These are phyloP conservation scores for Montipora capitata DNA, from an alignment of 92 coral and sea anemone genomes.

Conservation along the genomic window DNA sequence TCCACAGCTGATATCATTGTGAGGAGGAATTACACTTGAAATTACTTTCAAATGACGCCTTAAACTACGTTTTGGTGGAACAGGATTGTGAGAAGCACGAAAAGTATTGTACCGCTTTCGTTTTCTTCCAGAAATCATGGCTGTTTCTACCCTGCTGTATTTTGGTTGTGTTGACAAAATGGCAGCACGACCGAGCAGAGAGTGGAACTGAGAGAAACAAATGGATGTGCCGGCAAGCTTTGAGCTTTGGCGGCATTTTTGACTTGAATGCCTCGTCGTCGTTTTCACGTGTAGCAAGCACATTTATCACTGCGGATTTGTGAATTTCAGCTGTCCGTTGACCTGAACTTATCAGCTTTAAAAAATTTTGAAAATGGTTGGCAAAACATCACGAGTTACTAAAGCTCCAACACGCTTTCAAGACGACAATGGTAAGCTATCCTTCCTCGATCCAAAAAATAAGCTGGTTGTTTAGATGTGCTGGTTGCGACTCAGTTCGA, in stretches of 20 bases:
- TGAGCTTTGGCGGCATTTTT: conserved; percentile 18
- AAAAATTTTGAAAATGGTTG: conserved; percentile 17
- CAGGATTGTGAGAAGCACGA: conserved; percentile 11
- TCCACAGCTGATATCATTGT: background rate
- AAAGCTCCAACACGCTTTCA: too few relatives aligned
- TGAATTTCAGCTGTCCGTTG: background rate
- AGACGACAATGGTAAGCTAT: too few relatives aligned
- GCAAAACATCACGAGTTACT: background rate
- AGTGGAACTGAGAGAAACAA: conserved; percentile 13
- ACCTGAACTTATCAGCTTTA: background rate
- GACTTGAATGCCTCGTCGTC: conserved; percentile 8
- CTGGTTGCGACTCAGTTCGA: background rate
- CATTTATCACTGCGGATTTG: conserved; percentile 6
- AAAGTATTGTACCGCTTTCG: conserved; percentile 19
- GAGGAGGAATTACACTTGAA: background rate
- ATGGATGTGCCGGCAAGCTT: conserved; percentile 20
- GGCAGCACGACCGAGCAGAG: conserved; percentile 14
- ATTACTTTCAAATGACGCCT: conserved; percentile 20
- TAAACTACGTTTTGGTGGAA: conserved; percentile 27
- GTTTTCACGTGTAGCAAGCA: conserved; percentile 7
- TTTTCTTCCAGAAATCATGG: conserved; percentile 1
- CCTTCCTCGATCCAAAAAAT: conserved; percentile 8
- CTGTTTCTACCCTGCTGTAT: background rate
- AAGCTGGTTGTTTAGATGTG: background rate
- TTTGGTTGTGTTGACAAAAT: conserved; percentile 20